Base-by-base conservation (phyloP, 2,888 invertebrate genomes). In the Eugnorisma glareosa region DNA sequence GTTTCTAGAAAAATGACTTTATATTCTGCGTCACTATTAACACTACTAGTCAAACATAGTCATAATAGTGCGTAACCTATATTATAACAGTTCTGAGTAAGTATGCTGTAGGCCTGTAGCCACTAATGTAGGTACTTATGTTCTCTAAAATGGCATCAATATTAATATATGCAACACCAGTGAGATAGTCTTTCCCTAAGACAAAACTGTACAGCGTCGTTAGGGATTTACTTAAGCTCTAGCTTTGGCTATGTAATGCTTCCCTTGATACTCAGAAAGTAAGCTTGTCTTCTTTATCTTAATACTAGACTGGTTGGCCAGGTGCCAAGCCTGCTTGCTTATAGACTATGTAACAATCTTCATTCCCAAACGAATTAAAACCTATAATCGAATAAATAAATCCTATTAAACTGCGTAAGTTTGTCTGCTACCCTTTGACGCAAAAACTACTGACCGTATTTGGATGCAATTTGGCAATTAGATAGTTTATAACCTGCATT, bases 1-100 rank as follows among this genome's bases (percentile, higher is more conserved):
- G 66, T 78, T 37, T 13, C 48, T 57, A 31, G 11, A 57, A 54
- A n/a, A 37, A 67, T 73, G 51, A 71, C 35, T 54, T 54, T 43
- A 67, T 45, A 8, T 15, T 57, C 11, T 61, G 73, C 43, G 51
- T 80, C 59, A 79, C 45, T 54, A n/a, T 54, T n/a, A n/a, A n/a
- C n/a, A n/a, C n/a, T n/a, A n/a, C 8, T 43, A 28, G 61, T 28
- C 0, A 51, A 43, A 45, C 1, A n/a, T 40, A 31, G 51, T 63
- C 48, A 31, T 57, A 57, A 40, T 28, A 21, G 15, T 1, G 40
- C n/a, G 18, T 15, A 15, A 72, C 35, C 8, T 11, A 31, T 21
- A 61, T 21, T 21, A 18, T 51, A n/a, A 43, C 43, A 43, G 5
- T 43, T 54, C 21, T 61, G 51, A 37, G 6, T 40, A 37, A 48